Conservation (phyloP, 2,888 invertebrate species). For the Stenodera caucasica region DNA sequence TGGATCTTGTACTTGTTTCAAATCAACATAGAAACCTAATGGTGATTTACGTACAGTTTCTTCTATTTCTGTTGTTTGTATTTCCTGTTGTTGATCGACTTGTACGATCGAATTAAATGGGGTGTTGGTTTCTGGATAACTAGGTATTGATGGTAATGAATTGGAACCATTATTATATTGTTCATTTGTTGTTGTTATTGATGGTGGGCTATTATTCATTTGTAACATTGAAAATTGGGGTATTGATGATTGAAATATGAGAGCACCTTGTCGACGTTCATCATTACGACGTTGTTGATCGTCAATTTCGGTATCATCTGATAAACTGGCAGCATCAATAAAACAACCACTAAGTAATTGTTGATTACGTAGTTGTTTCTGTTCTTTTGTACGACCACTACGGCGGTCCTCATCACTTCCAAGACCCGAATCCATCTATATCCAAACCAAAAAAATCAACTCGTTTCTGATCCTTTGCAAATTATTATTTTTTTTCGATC, state of each 20-base stretch:
- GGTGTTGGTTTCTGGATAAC: constrained; percentile 58
- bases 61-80: constrained; percentile 24
- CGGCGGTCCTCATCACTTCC: constrained; percentile 54
- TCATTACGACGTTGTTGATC: constrained; percentile 57
- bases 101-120: constrained; percentile 71
- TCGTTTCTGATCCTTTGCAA: no score
- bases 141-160: constrained; percentile 25
- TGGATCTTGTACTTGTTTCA: constrained; percentile 53
- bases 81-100: constrained; percentile 43
- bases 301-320: constrained; percentile 65
- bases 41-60: constrained; percentile 53
- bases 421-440: constrained; percentile 53
- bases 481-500: no score
- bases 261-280: constrained; percentile 62
- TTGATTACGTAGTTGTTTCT: constrained; percentile 52
- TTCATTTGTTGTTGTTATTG: no score
- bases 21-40: constrained; percentile 58
- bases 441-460: no score
- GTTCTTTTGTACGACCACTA: constrained; percentile 51
- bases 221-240: constrained; percentile 64
- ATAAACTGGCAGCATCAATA: constrained; percentile 75
- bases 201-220: constrained; percentile 38
- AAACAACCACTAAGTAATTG: constrained; percentile 64
- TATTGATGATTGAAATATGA: constrained; percentile 64
- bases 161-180: constrained; percentile 12